phyloP scores from a whole-genome alignment of 2,113 vertebrate species.

The Rhea americana region DNA sequence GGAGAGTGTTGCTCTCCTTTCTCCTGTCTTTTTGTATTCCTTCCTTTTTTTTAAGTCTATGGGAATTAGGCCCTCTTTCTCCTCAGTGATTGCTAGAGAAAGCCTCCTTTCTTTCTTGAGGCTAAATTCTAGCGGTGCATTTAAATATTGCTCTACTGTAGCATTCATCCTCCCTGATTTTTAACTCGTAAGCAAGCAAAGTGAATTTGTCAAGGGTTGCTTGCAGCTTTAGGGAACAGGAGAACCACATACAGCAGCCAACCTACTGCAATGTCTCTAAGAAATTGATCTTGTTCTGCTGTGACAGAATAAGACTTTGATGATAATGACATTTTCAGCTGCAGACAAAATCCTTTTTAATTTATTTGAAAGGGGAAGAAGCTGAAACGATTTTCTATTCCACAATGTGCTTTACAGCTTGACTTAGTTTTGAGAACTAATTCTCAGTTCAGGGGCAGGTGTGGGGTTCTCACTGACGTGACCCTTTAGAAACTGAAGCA shows the following conservation, averaged over 20 bases:
- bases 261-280: slow-evolving; percentile 15
- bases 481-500: neutral
- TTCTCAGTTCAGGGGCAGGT: neutral
- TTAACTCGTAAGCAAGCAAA: neutral
- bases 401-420: slow-evolving; percentile 1
- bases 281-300: slow-evolving; percentile 58
- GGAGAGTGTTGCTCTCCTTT: neutral
- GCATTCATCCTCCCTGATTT: neutral
- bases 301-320: slow-evolving; percentile 62
- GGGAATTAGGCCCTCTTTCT: neutral
- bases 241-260: neutral
- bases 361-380: slow-evolving; percentile 47
- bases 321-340: slow-evolving; percentile 58
- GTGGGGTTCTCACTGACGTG: neutral
- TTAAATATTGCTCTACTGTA: neutral
- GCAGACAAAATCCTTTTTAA: slow-evolving; percentile 60
- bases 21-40: neutral
- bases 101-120: neutral
- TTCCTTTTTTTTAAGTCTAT: neutral
- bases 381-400: slow-evolving; percentile 31
- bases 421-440: slow-evolving; percentile 3
- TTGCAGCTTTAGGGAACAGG: neutral
- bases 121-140: neutral
- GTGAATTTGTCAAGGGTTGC: slow-evolving; percentile 31
- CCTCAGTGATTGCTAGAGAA: neutral